Evolutionary conservation across 1,140 invertebrate species (phyloP), one percentile per base, ranked within the genome.

Genomic region (Idris sp.): DNA sequence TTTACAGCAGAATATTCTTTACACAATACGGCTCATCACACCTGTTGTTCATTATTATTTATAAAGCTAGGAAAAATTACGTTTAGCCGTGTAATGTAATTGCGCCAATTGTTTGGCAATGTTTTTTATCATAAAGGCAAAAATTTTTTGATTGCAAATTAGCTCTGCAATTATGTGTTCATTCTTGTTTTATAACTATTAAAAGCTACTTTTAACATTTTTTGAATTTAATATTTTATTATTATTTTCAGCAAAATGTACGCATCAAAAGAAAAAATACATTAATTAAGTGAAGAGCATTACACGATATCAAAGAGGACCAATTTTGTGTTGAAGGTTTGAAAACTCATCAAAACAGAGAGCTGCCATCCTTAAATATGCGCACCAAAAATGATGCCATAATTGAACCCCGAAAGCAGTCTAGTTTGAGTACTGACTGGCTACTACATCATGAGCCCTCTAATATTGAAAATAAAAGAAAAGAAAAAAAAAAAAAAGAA

Each of bases 391-490:
- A 62, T 33, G 30, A 40, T 40, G 8, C 58, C 58, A 31, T 51
- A 43, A 62, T 49, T 43, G 46, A 38, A 25, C 19, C 30, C 40
- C 40, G 48, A 64, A 26, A 53, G 61, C 31, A 14, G 38, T 65
- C 61, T 65, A 65, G 61, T 65, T 48, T 48, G 28, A 56, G 35
- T 41, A 56, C 43, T 15, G 41, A 65, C n/a, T n/a, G n/a, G 16
- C 13, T 31, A 41, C 25, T 43, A 33, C 49, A 71, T 51, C 64
- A 64, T 65, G 33, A 74, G 49, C 44, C 64, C 33, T n/a, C n/a
- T 13, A 33, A 62, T 56, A 56, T 62, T 62, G 40, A 72, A 71
- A 68, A 72, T n/a, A n/a, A n/a, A n/a, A n/a, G n/a, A n/a, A n/a
- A n/a, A n/a, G n/a, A n/a, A n/a, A n/a, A n/a, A n/a, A n/a, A n/a